Evolutionary conservation across 2,888 invertebrate species (phyloP), one percentile per base, ranked within the genome.

Genomic region (Acanthosepion esculentum): DNA sequence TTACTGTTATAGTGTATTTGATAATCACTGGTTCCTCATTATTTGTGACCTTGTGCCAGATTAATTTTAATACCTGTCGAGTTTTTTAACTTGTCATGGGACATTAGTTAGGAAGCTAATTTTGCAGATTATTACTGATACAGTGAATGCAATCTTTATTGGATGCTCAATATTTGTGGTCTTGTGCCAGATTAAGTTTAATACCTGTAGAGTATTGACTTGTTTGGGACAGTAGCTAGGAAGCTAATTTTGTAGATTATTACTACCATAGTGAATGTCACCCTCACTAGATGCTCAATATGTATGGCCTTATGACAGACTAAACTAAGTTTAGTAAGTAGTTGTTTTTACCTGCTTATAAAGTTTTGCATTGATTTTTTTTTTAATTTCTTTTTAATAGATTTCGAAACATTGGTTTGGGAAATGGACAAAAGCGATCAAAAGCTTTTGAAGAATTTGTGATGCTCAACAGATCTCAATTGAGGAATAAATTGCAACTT

Each of bases 401-500:
- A 91, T 92, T n/a, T 91, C 94, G 95, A 41, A 93, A 94, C n/a
- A 96, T 97, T 53, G 97, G 97, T 33, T 95, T 97, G 48, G 97
- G 97, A 48, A 97, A 97, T 96, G 97, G 97, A 26, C 97, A 97
- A 95, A 97, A 97, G 95, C 96, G 96, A 91, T 97, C 97, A 26
- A 95, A 96, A 92, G 95, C 95, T 20, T 97, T 96, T 95, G 97
- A 97, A 95, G 95, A 96, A 41, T 97, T 97, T 96, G 97, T 97
- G 7, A 94, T 97, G 48, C 94, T 95, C 23, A 96, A 97, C 91
- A 95, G 97, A 23, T 93, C 95, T 20, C 95, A 96, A 48, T 95
- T 97, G 93, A 96, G 96, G 94, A 95, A 96, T 15, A 95, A 96
- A 10, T 94, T 97, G 48, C 95, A 96, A 18, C 95, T 97, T 41